These are phyloP conservation scores for Diprion similis DNA, from an alignment of 1,140 invertebrate genomes.

Conservation along the genomic window DNA sequence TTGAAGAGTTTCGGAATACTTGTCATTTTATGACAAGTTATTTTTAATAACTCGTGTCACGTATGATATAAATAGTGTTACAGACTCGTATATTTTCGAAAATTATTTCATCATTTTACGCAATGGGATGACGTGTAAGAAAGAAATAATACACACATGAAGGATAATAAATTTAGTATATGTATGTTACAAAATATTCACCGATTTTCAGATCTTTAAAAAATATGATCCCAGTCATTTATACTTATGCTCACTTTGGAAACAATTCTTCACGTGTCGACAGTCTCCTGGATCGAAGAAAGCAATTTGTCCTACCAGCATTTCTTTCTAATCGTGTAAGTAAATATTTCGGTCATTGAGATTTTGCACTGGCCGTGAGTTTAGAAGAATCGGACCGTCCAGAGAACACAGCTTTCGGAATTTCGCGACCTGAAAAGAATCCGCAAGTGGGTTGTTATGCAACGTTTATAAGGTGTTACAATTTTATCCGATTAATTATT, in stretches of 20 bases:
- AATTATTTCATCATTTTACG: not conserved
- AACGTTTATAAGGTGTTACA: too few species aligned
- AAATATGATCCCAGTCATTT: too few species aligned
- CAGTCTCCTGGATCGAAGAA: not conserved
- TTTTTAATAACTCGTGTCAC: not conserved
- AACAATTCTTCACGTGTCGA: too few species aligned
- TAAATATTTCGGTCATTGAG: constrained; percentile 49
- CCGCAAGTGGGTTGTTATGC: too few species aligned
- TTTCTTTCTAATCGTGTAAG: constrained; percentile 34
- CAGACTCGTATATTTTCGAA: not conserved
- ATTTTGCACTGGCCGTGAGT: constrained; percentile 61
- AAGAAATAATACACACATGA: not conserved
- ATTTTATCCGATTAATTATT: too few species aligned
- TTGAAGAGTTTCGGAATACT: not conserved
- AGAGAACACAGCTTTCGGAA: constrained; percentile 59
- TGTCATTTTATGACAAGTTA: not conserved
- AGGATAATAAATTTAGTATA: constrained; percentile 4
- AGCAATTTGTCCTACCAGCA: not conserved
- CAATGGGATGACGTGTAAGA: not conserved
- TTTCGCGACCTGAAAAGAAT: constrained; percentile 46
- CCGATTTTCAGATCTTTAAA: too few species aligned
- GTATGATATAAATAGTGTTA: not conserved
- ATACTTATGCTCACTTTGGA: too few species aligned
- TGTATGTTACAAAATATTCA: not conserved
- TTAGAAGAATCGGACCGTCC: constrained; percentile 51